Base-by-base conservation (phyloP, 2,113 vertebrate genomes). In the Phodopus roborovskii region DNA sequence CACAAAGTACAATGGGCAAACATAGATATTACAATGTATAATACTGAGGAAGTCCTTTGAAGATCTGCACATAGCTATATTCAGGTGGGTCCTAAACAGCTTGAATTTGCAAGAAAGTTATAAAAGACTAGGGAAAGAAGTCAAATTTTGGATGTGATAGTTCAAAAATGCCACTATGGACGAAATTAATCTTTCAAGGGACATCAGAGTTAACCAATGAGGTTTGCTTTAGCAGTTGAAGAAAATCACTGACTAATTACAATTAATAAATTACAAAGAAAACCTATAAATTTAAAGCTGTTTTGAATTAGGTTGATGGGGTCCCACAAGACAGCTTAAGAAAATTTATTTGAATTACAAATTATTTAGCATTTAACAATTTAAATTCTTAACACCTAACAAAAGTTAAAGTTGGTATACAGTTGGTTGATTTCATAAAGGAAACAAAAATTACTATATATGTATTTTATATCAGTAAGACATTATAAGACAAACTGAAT, bases 381-480 rank as follows among this genome's bases (percentile, higher is more conserved):
- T 92, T 68, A 90, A 90, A 83, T 71, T 85, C 16, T 26, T 19
- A 92, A 36, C 62, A 48, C 82, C 22, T 91, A 30, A 91, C 48
- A 48, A 19, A 70, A 48, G 53, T 36, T 68, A 1, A 64, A 83
- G 68, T 90, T 56, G n/a, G 68, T 13, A 90, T 17, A 86, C 12
- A 77, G 6, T 53, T 66, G 26, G n/a, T 86, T 96, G 36, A 78
- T 26, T 79, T 58, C 45, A 7, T 42, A 93, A 62, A 56, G 3
- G 22, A 94, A 84, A 42, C 90, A 88, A 84, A 12, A 79, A 3
- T 79, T 95, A 81, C 20, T 74, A 36, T 62, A 93, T 42, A 3
- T 87, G 6, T 45, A 91, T 79, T 62, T n/a, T 6, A 10, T 75
- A 48, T 71, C 70, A 86, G 75, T 4, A 79, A 74, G 50, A 71